Conservation (phyloP, 2,888 invertebrate species). For the Apomyelois bistriatella region DNA sequence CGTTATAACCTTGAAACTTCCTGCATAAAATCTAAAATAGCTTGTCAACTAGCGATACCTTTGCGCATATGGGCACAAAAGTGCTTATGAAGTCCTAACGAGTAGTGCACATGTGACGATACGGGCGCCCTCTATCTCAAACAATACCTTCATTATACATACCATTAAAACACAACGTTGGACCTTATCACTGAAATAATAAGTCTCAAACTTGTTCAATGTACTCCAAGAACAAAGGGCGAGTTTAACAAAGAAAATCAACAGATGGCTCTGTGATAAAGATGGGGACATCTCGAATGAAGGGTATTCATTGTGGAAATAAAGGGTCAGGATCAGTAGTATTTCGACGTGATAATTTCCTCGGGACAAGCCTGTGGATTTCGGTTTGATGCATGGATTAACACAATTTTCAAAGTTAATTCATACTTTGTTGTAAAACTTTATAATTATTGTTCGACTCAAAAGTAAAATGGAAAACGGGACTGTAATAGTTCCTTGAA, state of each 20-base stretch:
- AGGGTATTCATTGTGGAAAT: constrained; percentile 55
- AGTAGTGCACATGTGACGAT: constrained; percentile 51
- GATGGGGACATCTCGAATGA: constrained; percentile 42
- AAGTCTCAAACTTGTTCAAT: constrained; percentile 41
- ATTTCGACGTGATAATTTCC: constrained; percentile 37
- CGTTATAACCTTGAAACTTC: constrained; percentile 20
- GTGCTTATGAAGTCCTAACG: constrained; percentile 49
- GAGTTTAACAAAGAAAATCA: constrained; percentile 61
- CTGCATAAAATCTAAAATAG: constrained; percentile 25
- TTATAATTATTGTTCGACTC: neutral
- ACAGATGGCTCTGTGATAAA: constrained; percentile 65
- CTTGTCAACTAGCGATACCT: constrained; percentile 24
- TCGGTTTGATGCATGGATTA: constrained; percentile 21
- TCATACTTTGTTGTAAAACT: neutral
- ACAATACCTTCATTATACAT: constrained; percentile 53
- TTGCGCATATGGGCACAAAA: constrained; percentile 41
- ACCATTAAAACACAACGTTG: constrained; percentile 36
- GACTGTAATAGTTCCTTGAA: no score
- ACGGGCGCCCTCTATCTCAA: constrained; percentile 51
- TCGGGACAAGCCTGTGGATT: constrained; percentile 25
- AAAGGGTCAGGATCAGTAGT: constrained; percentile 43
- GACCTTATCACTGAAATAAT: constrained; percentile 38
- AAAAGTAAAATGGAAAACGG: no score
- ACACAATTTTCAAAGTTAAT: constrained; percentile 12
- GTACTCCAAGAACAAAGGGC: constrained; percentile 34